Percentiles rank a stretch among this genome's conserved stretches.
These are phyloP conservation scores for Eristalinus sepulchralis DNA, from an alignment of 2,888 invertebrate species.

Conservation along the genomic window DNA sequence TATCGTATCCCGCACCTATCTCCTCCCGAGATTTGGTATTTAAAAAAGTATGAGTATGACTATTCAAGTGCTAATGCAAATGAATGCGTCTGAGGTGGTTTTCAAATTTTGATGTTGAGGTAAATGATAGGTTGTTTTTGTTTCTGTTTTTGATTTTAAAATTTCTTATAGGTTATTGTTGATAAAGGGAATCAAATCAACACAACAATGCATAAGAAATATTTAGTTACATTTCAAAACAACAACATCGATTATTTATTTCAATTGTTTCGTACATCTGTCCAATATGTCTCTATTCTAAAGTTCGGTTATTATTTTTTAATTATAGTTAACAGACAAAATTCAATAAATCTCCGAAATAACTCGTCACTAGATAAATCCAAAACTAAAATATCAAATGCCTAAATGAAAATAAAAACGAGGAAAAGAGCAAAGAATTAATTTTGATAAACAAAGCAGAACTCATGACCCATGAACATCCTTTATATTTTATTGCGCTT, in stretches of 20 bases:
- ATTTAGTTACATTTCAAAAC: not conserved
- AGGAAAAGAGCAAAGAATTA: not conserved
- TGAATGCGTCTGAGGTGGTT: no score
- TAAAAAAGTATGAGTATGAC: no score
- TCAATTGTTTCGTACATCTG: no score
- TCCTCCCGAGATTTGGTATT: no score
- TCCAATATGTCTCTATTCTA: no score
- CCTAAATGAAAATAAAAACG: not conserved
- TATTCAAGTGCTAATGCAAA: not conserved
- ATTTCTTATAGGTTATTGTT: slow-evolving; percentile 45
- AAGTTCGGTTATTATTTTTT: no score
- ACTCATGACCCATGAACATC: not conserved
- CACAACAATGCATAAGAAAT: slow-evolving; percentile 25
- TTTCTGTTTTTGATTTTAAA: not conserved
- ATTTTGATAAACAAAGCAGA: not conserved
- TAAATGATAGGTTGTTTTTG: no score
- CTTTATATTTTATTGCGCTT: not conserved
- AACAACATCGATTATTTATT: not conserved
- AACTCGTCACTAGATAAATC: not conserved
- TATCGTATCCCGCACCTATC: no score
- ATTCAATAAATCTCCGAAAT: no score
- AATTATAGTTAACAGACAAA: no score
- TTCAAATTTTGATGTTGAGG: no score
- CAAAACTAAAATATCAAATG: not conserved
- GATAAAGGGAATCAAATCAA: slow-evolving; percentile 60